These are phyloP conservation scores for Corythucha ciliata DNA, from an alignment of 2,888 invertebrate species.

Conservation along the genomic window DNA sequence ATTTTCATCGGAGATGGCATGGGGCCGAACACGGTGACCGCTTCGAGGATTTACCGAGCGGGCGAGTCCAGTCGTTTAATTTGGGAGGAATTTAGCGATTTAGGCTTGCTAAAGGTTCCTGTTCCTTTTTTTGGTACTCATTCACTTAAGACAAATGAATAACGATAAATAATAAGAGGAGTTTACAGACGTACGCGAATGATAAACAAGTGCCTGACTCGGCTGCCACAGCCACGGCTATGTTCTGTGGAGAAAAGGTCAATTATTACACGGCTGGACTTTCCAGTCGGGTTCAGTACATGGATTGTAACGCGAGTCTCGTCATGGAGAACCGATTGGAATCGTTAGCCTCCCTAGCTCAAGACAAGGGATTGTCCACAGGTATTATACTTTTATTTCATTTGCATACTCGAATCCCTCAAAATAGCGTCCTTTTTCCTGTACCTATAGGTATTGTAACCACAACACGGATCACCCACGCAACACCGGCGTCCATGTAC, in stretches of 20 bases:
- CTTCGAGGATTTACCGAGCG: constrained; percentile 21
- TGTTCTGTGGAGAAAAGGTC: constrained; percentile 73
- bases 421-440: no score
- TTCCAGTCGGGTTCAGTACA: constrained; percentile 53
- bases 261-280: constrained; percentile 72
- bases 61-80: constrained; percentile 21
- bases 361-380: constrained; percentile 64
- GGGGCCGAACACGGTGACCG: constrained; percentile 24
- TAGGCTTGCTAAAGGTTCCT: constrained; percentile 26
- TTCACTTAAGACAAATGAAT: no score
- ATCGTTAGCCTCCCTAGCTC: constrained; percentile 62
- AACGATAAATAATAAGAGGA: no score
- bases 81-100: constrained; percentile 24
- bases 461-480: constrained; percentile 79
- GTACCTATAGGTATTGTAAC: constrained; percentile 84
- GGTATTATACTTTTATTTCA: no score
- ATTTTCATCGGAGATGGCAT: constrained; percentile 28
- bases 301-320: constrained; percentile 57
- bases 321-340: constrained; percentile 49
- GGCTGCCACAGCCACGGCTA: constrained; percentile 76
- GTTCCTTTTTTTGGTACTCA: no score
- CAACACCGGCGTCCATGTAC: constrained; percentile 73
- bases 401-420: no score
- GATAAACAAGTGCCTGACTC: constrained; percentile 84
- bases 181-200: constrained; percentile 78